These are phyloP conservation scores for Sorex maritimensis DNA, from an alignment of 2,797 vertebrate species.

Conservation along the genomic window DNA sequence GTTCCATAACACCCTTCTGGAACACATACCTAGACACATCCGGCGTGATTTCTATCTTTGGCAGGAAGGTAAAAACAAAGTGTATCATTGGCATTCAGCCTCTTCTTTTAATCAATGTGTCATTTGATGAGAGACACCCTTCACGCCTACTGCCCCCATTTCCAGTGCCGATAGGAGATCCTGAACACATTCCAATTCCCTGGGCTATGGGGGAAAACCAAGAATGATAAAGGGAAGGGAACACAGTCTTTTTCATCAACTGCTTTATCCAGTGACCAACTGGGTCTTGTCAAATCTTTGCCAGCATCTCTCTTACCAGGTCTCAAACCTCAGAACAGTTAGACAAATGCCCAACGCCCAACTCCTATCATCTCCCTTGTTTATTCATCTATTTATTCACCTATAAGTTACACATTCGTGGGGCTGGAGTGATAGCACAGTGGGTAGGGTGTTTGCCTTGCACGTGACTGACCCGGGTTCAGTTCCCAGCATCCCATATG, in stretches of 20 bases:
- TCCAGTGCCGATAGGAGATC: background rate
- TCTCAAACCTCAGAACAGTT: rapidly evolving
- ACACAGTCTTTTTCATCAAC: background rate
- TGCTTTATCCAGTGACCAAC: background rate
- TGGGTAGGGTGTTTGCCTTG: too few relatives aligned
- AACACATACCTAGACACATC: constrained; percentile 30
- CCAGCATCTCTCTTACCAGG: too few relatives aligned
- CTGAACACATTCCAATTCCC: background rate
- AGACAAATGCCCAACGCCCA: background rate
- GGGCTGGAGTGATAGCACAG: too few relatives aligned
- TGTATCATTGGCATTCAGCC: background rate
- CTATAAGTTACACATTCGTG: background rate
- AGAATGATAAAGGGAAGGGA: background rate
- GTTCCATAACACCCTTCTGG: constrained; percentile 57
- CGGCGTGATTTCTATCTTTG: constrained; percentile 54
- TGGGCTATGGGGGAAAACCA: background rate
- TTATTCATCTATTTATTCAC: background rate
- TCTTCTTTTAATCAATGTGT: background rate
- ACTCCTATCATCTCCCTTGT: background rate
- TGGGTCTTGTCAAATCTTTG: background rate
- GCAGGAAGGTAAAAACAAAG: constrained; percentile 20
- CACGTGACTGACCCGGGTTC: too few relatives aligned
- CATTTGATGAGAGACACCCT: background rate
- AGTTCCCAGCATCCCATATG: too few relatives aligned
- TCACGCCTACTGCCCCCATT: constrained; percentile 4